Percentiles rank a stretch among this genome's conserved stretches.
These are phyloP conservation scores for Haliclystus octoradiatus DNA, from an alignment of 30 jellyfish, hydroid and myxozoan species.

Conservation along the genomic window DNA sequence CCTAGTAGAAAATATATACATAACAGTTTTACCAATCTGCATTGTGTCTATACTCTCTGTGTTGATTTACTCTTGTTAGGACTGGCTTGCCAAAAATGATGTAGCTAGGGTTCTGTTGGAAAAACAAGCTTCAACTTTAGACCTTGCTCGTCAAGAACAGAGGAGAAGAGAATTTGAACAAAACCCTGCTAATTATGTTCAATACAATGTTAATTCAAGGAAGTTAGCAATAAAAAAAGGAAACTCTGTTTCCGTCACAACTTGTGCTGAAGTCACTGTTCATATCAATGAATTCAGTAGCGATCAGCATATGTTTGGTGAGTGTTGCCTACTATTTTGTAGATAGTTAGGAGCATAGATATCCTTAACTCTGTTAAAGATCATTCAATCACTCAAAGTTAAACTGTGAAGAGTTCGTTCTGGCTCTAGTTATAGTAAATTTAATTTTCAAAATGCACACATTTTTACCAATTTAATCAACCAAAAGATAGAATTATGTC, in stretches of 20 bases:
- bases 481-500: no score
- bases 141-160: constrained; percentile 22
- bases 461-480: no score
- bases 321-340: no score
- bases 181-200: constrained; percentile 65
- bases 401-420: no score
- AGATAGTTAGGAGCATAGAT: no score
- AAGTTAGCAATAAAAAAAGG: constrained; percentile 61
- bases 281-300: constrained; percentile 70
- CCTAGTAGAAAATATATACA: no score
- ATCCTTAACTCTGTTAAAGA: no score
- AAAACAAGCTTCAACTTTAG: constrained; percentile 40
- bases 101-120: constrained; percentile 46
- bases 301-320: constrained; percentile 77
- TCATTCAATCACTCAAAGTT: no score
- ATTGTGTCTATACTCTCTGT: neutral
- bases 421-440: no score
- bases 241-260: constrained; percentile 39
- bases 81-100: constrained; percentile 75
- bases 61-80: constrained; percentile 5
- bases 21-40: neutral
- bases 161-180: constrained; percentile 52
- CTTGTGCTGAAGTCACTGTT: constrained; percentile 63
- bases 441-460: no score
- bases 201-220: constrained; percentile 59